Percentiles rank a stretch among this genome's conserved stretches.
These are phyloP conservation scores for Diogma glabrata DNA, from an alignment of 2,888 invertebrate genomes.

Conservation along the genomic window DNA sequence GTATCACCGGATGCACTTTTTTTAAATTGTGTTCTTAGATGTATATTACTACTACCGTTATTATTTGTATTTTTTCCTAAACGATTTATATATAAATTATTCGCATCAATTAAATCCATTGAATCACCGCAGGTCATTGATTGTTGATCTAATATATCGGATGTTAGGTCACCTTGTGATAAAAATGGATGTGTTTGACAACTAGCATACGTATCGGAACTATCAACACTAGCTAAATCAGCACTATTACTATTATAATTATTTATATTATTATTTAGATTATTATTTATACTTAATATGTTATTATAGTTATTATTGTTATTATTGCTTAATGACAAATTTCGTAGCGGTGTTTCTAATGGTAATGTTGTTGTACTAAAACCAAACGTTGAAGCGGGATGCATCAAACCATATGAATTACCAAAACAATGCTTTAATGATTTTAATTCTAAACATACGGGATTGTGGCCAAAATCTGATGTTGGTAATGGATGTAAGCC, in stretches of 20 bases:
- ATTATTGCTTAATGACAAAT: constrained; percentile 25
- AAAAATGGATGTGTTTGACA: constrained; percentile 92
- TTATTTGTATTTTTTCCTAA: constrained; percentile 47
- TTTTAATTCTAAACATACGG: constrained; percentile 71
- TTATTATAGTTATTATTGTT: constrained; percentile 27
- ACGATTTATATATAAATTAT: constrained; percentile 82
- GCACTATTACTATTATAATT: constrained; percentile 37
- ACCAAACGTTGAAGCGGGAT: constrained; percentile 15
- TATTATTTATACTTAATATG: constrained; percentile 20
- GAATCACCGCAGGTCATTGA: constrained; percentile 24
- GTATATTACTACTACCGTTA: background rate
- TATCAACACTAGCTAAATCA: constrained; percentile 49
- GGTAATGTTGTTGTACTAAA: constrained; percentile 35
- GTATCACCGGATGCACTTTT: constrained; percentile 72
- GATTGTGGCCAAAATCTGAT: constrained; percentile 72
- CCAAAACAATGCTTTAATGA: constrained; percentile 36
- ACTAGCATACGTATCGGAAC: constrained; percentile 92
- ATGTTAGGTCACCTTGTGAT: constrained; percentile 68
- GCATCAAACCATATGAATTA: constrained; percentile 25
- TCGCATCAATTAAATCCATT: constrained; percentile 46
- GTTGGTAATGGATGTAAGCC: constrained; percentile 77
- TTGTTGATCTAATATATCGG: constrained; percentile 36
- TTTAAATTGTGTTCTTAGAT: constrained; percentile 49
- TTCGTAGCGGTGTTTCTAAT: constrained; percentile 30
- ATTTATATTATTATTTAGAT: constrained; percentile 27